phyloP scores from a whole-genome alignment of 2,797 vertebrate species.

The Rhincodon typus region DNA sequence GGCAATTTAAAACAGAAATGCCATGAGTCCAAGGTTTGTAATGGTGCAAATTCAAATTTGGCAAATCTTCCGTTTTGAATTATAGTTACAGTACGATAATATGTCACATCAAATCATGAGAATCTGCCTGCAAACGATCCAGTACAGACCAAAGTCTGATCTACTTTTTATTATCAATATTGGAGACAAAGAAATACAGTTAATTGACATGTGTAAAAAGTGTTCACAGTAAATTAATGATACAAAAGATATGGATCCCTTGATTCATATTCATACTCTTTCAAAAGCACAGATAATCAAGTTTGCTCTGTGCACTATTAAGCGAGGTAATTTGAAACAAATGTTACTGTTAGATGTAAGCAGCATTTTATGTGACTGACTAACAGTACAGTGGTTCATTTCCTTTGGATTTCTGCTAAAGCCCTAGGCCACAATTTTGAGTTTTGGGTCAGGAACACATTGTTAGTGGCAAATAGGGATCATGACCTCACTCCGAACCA shows the following conservation, averaged over 20 bases:
- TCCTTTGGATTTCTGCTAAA: not conserved
- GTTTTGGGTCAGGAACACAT: no score
- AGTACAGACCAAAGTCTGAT: not conserved
- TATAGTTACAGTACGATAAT: not conserved
- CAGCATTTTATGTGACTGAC: no score
- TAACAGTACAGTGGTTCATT: not conserved
- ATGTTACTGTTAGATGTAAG: not conserved
- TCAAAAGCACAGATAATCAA: not conserved
- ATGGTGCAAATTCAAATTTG: not conserved
- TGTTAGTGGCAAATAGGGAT: no score
- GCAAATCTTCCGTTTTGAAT: not conserved
- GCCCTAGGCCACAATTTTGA: no score
- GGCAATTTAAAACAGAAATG: not conserved
- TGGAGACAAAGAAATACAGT: not conserved
- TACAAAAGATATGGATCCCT: not conserved
- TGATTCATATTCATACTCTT: not conserved
- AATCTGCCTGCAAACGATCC: no score
- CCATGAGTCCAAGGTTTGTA: not conserved
- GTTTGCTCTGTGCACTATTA: not conserved
- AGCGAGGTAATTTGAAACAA: not conserved
- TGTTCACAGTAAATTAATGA: not conserved
- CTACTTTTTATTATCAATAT: not conserved
- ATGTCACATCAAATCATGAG: not conserved
- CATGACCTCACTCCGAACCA: no score
- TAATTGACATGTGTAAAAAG: not conserved